Evolutionary conservation across 2,113 vertebrate species (phyloP).

Genomic region (Cyanoliseus patagonus): DNA sequence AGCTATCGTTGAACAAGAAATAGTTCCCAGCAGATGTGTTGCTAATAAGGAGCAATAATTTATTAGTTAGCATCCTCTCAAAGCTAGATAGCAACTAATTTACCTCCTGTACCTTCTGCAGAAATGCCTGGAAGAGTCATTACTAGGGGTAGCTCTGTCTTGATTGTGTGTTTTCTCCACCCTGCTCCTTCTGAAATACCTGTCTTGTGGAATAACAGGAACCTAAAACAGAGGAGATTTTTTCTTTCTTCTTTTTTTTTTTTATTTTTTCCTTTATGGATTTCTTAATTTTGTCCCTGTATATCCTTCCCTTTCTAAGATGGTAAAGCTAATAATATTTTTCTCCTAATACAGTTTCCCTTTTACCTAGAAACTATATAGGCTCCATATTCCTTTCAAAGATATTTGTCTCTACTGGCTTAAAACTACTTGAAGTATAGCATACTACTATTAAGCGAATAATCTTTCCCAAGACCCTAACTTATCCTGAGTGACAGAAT

Average conservation of each 20-base stretch:
- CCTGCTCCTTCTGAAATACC: background rate
- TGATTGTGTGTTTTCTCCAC: background rate
- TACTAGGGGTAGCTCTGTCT: background rate
- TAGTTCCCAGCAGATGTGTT: background rate
- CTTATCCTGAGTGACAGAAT: background rate
- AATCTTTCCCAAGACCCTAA: background rate
- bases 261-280: accelerated
- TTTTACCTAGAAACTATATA: background rate
- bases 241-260: background rate
- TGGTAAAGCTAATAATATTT: background rate
- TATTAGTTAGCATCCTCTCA: background rate
- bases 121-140: background rate
- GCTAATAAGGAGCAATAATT: background rate
- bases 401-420: background rate
- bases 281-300: background rate
- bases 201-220: background rate
- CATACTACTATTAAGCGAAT: background rate
- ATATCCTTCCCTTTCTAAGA: background rate
- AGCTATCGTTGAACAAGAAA: background rate
- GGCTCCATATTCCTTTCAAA: background rate
- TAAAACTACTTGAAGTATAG: background rate
- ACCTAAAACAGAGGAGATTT: background rate
- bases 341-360: background rate
- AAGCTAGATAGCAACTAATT: background rate
- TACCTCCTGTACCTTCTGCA: background rate